Base-by-base conservation (phyloP, 2,113 vertebrate species). In the Ammodytes dubius region DNA sequence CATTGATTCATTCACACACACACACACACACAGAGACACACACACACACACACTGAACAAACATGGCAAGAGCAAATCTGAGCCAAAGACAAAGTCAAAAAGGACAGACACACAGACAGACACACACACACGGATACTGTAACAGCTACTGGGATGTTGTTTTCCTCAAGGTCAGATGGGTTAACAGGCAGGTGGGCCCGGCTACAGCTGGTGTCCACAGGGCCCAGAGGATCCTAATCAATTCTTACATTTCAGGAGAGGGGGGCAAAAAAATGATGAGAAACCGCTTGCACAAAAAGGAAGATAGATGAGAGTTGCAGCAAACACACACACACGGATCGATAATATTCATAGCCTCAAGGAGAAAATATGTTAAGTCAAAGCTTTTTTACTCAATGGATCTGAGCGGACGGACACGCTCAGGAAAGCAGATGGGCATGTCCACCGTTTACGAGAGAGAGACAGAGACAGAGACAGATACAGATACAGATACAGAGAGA, bases 291-390 rank as follows among this genome's bases (percentile, higher is more conserved):
- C 87, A 93, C 91, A 90, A 89, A 90, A 89, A 94, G 91, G 83
- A 93, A 94, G 93, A 95, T 80, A 77, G 91, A 95, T 93, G 94
- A 90, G 84, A 81, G 71, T 70, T 56, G 75, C 84, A 72, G 84
- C 91, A 91, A 94, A 93, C 90, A 90, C 77, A 87, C 83, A 78
- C 27, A 27, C 27, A 27, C 27, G 77, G 93, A 95, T 95, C 94
- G 89, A 95, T 95, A 95, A 91, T 89, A 93, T 93, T 91, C 91
- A 91, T 81, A 88, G 89, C 92, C 74, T 83, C 64, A 42, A 90
- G 87, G 84, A 92, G 89, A 91, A 89, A 89, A 91, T 84, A 86
- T 19, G 81, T 89, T 91, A 88, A 94, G 87, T 89, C 89, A 92
- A 89, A 83, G 87, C 81, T 72, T 89, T 27, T 92, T 89, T 87